Base-by-base conservation (phyloP, 2,113 vertebrate species). In the Phaethon lepturus region DNA sequence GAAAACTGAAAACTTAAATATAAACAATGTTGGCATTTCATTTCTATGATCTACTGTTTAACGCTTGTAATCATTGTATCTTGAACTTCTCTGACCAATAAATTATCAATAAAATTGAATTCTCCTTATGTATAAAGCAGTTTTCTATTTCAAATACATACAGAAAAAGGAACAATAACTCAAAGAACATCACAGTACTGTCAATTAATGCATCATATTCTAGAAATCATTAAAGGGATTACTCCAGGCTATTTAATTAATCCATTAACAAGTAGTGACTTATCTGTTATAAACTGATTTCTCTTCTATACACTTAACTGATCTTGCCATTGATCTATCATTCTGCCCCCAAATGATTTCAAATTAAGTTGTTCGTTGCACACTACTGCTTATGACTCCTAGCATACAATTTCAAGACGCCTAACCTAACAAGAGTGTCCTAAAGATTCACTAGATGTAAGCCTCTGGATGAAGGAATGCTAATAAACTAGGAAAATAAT, bases 211-310 rank as follows among this genome's bases (percentile, higher is more conserved):
- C 38, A 86, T 35, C 4, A 3, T 53, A 53, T 75, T 96, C 35
- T 84, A 90, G 35, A 91, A 95, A 96, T 93, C 35, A 93, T 88
- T 88, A 62, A 84, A 94, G 50, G 15, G 68, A 92, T 79, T 94
- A 93, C 69, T 71, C 45, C 58, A 72, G 60, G 49, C 77, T 86
- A 88, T 93, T 96, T 94, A 96, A 92, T 82, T 89, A 96, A 93
- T 93, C 83, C 45, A 95, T 95, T 96, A 97, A 91, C 56, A 95
- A 85, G 59, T 73, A 96, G 60, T 59, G 92, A 95, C 55, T 92
- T 96, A 94, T 76, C 60, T 88, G 68, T 84, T 91, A 90, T 55
- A 95, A 95, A 94, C 38, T 76, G 84, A 96, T 97, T 95, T 95
- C 19, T 88, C 50, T 75, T 63, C 71, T 89, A 75, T 17, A 91